phyloP scores from a whole-genome alignment of 2,113 vertebrate genomes.

The Mus pahari region DNA sequence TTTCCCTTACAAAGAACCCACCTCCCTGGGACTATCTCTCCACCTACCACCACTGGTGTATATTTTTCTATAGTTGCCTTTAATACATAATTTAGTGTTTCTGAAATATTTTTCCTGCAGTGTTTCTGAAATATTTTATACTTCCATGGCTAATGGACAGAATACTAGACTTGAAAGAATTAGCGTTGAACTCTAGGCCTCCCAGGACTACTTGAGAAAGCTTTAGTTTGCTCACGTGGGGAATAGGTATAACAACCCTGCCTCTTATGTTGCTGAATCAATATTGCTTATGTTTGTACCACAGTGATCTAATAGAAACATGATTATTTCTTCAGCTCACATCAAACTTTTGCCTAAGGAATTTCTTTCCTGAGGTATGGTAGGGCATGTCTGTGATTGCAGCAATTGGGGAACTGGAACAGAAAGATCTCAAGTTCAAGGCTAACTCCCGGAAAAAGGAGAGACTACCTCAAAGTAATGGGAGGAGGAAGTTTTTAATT shows the following conservation, averaged over 20 bases:
- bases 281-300: not conserved
- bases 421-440: not conserved
- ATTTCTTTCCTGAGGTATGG: not conserved
- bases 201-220: not conserved
- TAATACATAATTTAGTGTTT: slow-evolving; percentile 5
- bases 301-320: not conserved
- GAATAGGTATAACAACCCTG: not conserved
- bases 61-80: slow-evolving; percentile 17
- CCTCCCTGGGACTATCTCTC: slow-evolving; percentile 5
- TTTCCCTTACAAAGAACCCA: not conserved
- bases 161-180: slow-evolving; percentile 18
- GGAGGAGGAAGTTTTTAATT: not conserved
- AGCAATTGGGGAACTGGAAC: not conserved
- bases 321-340: slow-evolving; percentile 6
- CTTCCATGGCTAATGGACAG: not conserved
- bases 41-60: not conserved
- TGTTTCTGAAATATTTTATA: no score
- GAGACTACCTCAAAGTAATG: not conserved
- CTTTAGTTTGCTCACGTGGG: not conserved
- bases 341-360: slow-evolving; percentile 21
- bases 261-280: not conserved
- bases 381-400: not conserved
- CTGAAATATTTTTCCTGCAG: slow-evolving; percentile 12
- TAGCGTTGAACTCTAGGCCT: slow-evolving; percentile 1
- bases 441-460: not conserved